A percentile compares a stretch with the other conserved stretches of the same genome.
Evolutionary conservation across 1,140 invertebrate genomes (phyloP).

Genomic region (Streblospio benedicti): DNA sequence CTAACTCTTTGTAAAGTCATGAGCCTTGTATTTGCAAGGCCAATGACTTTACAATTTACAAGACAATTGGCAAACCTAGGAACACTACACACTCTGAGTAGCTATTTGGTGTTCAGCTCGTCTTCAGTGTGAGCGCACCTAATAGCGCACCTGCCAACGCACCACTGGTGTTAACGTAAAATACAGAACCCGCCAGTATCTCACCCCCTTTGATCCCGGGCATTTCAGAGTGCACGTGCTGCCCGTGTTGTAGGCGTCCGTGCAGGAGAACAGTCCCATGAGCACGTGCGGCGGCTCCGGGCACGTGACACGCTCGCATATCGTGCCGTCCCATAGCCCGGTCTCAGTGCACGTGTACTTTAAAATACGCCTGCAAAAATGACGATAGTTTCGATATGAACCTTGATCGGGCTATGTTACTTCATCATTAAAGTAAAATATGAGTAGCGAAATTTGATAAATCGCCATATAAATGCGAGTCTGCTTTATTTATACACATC

Average conservation of each 20-base stretch:
- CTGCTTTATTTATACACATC: too few relatives aligned
- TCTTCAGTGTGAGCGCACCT: too few relatives aligned
- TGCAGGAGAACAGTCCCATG: constrained; percentile 26
- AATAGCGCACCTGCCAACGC: too few relatives aligned
- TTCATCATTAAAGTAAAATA: too few relatives aligned
- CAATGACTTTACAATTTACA: not conserved
- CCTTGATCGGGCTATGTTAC: too few relatives aligned
- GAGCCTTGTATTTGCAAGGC: constrained; percentile 10
- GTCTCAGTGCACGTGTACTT: constrained; percentile 22
- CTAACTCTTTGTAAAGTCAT: too few relatives aligned
- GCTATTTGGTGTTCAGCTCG: too few relatives aligned
- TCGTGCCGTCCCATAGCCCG: constrained; percentile 22
- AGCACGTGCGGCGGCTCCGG: constrained; percentile 18
- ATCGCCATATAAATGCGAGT: too few relatives aligned
- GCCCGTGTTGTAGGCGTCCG: constrained; percentile 19
- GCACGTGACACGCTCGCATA: constrained; percentile 26
- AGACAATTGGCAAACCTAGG: not conserved
- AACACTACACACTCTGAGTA: constrained; percentile 4
- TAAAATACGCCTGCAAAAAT: constrained; percentile 19
- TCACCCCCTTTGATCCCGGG: constrained; percentile 21
- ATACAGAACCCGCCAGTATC: not conserved
- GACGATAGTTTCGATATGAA: not conserved
- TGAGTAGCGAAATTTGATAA: too few relatives aligned
- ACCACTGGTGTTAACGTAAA: constrained; percentile 12
- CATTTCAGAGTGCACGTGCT: constrained; percentile 27